These are phyloP conservation scores for Montipora capricornis DNA, from an alignment of 64 coral and sea anemone species.

Conservation along the genomic window DNA sequence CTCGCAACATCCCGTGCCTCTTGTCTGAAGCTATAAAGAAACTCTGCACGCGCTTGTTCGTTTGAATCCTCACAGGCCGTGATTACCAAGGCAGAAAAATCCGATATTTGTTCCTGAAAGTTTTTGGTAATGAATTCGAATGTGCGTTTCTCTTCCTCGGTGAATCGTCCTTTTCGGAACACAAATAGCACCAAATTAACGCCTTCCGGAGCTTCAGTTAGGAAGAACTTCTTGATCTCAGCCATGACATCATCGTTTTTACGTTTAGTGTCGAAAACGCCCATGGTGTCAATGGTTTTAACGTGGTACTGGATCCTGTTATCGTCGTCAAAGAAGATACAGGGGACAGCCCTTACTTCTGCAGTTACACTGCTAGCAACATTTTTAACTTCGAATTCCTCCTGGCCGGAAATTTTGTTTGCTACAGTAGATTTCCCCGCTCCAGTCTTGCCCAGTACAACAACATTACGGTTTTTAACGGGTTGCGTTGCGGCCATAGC, in stretches of 20 bases:
- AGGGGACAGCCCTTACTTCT: neutral
- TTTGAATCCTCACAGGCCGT: neutral
- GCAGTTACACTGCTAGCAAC: neutral
- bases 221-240: neutral
- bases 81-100: neutral
- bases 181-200: conserved; percentile 36
- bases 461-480: conserved; percentile 21
- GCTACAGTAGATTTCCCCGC: conserved; percentile 30
- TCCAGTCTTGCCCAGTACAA: conserved; percentile 40
- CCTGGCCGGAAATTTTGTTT: conserved; percentile 11
- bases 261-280: neutral
- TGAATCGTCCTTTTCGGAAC: conserved; percentile 13
- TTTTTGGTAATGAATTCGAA: neutral
- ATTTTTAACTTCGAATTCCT: neutral
- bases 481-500: neutral
- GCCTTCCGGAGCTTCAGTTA: neutral
- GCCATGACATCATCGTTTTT: neutral
- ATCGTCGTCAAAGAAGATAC: neutral
- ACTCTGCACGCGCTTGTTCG: neutral
- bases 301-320: neutral
- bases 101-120: neutral
- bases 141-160: neutral
- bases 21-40: neutral
- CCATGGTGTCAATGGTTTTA: conserved; percentile 26
- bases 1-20: neutral